Conservation (phyloP, 2,888 invertebrate genomes). For the Protodeltote pygarga region DNA sequence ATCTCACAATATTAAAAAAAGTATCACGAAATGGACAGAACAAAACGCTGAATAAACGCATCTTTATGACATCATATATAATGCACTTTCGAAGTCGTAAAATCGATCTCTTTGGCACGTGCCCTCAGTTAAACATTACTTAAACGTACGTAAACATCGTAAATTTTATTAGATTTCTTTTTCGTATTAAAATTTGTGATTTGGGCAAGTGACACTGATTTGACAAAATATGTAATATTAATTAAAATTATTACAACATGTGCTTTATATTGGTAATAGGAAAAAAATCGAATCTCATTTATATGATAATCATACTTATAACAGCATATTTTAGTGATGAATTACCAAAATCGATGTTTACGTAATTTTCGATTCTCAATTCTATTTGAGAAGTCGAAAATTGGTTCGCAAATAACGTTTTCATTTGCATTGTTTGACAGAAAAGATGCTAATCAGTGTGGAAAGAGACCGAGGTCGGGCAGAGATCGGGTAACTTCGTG, state of each 20-base stretch:
- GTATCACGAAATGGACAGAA: slow-evolving; percentile 31
- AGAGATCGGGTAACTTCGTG: slow-evolving; percentile 55
- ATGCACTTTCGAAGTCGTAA: slow-evolving; percentile 29
- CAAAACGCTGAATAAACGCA: slow-evolving; percentile 26
- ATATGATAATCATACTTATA: slow-evolving; percentile 2
- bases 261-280: background rate
- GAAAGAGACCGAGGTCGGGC: slow-evolving; percentile 58
- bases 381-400: slow-evolving; percentile 19
- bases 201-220: slow-evolving; percentile 21
- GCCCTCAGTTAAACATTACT: slow-evolving; percentile 5
- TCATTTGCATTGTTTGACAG: slow-evolving; percentile 42
- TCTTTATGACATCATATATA: slow-evolving; percentile 31
- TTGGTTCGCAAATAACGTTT: slow-evolving; percentile 37
- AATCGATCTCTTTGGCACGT: slow-evolving; percentile 29
- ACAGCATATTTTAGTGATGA: background rate
- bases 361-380: slow-evolving; percentile 3
- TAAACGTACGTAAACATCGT: slow-evolving; percentile 17
- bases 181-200: slow-evolving; percentile 7
- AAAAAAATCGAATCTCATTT: background rate
- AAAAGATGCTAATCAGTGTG: slow-evolving; percentile 61
- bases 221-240: slow-evolving; percentile 10
- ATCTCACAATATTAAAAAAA: slow-evolving; percentile 36
- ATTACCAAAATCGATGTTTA: background rate
- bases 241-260: slow-evolving; percentile 11
- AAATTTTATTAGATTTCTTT: slow-evolving; percentile 14